Percentiles rank a stretch among this genome's conserved stretches.
phyloP scores from a whole-genome alignment of 2,113 vertebrate genomes.

The Lates calcarifer region DNA sequence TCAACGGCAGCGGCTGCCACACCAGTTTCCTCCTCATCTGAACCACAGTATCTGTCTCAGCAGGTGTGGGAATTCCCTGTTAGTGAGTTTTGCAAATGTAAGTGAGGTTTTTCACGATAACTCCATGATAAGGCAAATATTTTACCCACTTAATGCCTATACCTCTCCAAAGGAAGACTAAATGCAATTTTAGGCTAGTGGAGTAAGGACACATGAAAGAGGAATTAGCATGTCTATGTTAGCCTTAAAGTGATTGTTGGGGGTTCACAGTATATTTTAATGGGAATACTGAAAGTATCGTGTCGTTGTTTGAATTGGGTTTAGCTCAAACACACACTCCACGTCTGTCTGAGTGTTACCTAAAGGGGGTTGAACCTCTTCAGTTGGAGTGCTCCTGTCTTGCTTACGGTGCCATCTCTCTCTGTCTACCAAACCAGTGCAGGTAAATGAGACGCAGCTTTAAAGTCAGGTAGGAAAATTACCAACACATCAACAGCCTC shows the following conservation, averaged over 20 bases:
- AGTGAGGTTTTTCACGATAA: background rate
- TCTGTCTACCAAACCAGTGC: conserved; percentile 3
- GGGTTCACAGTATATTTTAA: background rate
- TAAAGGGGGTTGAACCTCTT: conserved; percentile 33
- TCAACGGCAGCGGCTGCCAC: background rate
- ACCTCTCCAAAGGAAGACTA: background rate
- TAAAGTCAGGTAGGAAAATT: conserved; percentile 20
- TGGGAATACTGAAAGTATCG: background rate
- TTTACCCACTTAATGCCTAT: no score
- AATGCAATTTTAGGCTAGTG: no score
- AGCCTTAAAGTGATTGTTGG: no score
- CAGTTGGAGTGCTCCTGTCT: conserved; percentile 25
- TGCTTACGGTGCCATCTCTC: conserved; percentile 3
- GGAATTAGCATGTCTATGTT: background rate
- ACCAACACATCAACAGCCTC: background rate
- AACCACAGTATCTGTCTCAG: background rate
- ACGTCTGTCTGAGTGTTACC: background rate
- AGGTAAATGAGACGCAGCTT: conserved; percentile 27
- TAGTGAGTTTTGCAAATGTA: background rate
- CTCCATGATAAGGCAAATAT: background rate
- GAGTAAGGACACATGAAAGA: background rate
- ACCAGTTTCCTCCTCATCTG: background rate
- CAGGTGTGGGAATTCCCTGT: conserved; percentile 29
- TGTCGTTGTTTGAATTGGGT: background rate
- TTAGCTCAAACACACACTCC: background rate